A percentile compares a stretch with the other conserved stretches of the same genome.
Evolutionary conservation across 1,140 invertebrate genomes (phyloP).

Genomic region (Condylostylus longicornis): DNA sequence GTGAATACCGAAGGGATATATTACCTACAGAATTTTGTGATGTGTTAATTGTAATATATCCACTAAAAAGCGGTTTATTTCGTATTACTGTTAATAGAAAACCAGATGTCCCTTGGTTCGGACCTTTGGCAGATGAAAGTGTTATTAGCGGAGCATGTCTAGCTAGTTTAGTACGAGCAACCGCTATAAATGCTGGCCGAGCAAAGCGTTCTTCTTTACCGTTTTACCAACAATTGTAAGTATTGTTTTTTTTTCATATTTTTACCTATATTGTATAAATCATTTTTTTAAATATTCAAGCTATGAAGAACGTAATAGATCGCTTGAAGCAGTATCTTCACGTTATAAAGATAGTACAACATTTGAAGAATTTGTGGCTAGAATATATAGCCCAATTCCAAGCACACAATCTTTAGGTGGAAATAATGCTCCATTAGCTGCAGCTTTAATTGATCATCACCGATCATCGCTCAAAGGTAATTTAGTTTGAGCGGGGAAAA

Average conservation of each 20-base stretch:
- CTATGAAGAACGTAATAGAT: constrained; percentile 79
- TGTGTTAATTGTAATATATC: constrained; percentile 95
- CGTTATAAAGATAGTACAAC: constrained; percentile 78
- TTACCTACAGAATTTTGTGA: constrained; percentile 99
- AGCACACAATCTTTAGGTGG: constrained; percentile 19
- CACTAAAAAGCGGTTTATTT: constrained; percentile 63
- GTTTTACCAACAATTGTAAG: constrained; percentile 83
- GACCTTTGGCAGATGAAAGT: constrained; percentile 88
- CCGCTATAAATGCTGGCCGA: constrained; percentile 82
- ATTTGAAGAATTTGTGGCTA: constrained; percentile 81
- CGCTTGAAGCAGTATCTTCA: constrained; percentile 72
- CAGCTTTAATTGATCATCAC: constrained; percentile 36
- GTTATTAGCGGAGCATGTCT: constrained; percentile 71
- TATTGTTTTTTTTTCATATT: constrained; percentile 5
- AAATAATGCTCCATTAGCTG: constrained; percentile 33
- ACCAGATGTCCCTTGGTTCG: constrained; percentile 84
- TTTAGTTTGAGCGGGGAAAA: neutral
- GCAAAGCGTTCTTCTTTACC: constrained; percentile 75
- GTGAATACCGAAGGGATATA: constrained; percentile 91
- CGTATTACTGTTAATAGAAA: constrained; percentile 73
- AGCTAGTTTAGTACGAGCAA: constrained; percentile 77
- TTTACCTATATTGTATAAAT: neutral
- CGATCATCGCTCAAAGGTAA: constrained; percentile 26
- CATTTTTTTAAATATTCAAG: constrained; percentile 34
- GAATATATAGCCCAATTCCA: constrained; percentile 66